phyloP scores from a whole-genome alignment of 2,888 invertebrate species.

The Portevinia maculata region DNA sequence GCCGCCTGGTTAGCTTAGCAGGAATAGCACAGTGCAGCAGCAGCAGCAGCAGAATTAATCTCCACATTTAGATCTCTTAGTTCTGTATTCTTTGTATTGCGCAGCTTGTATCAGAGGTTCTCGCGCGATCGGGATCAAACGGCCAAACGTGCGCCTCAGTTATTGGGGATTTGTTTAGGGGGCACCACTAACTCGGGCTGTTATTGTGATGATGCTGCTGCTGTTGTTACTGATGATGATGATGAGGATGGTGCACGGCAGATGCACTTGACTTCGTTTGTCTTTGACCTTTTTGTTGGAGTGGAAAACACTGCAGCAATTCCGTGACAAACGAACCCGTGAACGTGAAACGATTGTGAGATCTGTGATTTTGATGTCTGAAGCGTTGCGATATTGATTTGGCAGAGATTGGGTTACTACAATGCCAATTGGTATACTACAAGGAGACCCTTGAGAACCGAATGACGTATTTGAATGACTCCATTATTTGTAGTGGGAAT shows the following conservation, averaged over 20 bases:
- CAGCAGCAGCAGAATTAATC: conserved; percentile 47
- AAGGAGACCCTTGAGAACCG: no score
- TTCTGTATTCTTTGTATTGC: conserved; percentile 34
- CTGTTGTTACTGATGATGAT: conserved; percentile 24
- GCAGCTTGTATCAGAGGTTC: conserved; percentile 45
- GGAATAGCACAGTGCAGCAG: conserved; percentile 11
- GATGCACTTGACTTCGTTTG: conserved; percentile 71
- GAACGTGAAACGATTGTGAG: conserved; percentile 57
- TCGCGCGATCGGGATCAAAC: conserved; percentile 61
- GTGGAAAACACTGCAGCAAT: conserved; percentile 18
- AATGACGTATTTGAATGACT: background rate
- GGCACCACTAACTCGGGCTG: conserved; percentile 50
- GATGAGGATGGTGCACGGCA: conserved; percentile 58
- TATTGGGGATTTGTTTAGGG: conserved; percentile 66
- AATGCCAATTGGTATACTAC: background rate
- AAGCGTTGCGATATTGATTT: conserved; percentile 21
- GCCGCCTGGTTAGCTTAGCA: conserved; percentile 50
- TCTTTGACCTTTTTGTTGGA: conserved; percentile 51
- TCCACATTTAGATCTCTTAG: conserved; percentile 40
- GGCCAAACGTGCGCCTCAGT: conserved; percentile 66
- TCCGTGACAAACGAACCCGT: conserved; percentile 52
- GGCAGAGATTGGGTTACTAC: background rate
- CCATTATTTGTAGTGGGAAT: no score
- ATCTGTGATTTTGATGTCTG: conserved; percentile 23
- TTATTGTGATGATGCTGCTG: conserved; percentile 11